Base-by-base conservation (phyloP, 37 sponge, comb jelly and placozoan species). In the Dysidea cf. avara region DNA sequence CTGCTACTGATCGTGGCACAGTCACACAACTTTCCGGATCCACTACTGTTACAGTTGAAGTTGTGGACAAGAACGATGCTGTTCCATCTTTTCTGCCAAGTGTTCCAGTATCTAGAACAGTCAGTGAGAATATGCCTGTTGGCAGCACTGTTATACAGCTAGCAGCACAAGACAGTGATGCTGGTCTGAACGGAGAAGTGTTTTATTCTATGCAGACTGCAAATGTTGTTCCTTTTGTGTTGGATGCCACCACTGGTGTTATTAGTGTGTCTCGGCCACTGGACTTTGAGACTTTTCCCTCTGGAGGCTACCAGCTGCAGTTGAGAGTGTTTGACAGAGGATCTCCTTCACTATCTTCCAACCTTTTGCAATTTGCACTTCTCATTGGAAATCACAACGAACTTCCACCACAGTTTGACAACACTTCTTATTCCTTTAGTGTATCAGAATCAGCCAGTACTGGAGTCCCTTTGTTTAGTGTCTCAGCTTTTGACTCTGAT, bases 61-160 rank as follows among this genome's bases (percentile, higher is more conserved):
- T 90, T 9, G 0, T 73, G 21, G 83, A 90, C 51, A 38, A 11
- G 30, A 86, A 86, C 64, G 86, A 86, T 37, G 72, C 72, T 43
- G 11, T 37, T 20, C 81, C 87, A 49, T 30, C 1, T 26, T 81
- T 86, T 38, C 7, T 40, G 13, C 77, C 7, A 12, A 43, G 9
- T 9, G 9, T 12, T 9, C 46, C 46, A 43, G 46, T 9, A 12
- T 9, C 5, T 12, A 43, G 5, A 9, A 60, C 43, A 3, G 2
- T 73, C 17, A 28, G 75, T 17, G 92, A 83, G 31, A 60, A 66
- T 47, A 51, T 40, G 18, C n/a, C 61, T 25, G 47, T 83, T 0
- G 80, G 80, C 0, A 37, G 69, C 22, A 43, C 39, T 3, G 38
- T 86, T 6, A 32, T 64, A 6, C 48, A 49, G 51, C 80, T 91